Conservation (phyloP, 2,888 invertebrate species). For the Caenorhabditis auriculariae region DNA sequence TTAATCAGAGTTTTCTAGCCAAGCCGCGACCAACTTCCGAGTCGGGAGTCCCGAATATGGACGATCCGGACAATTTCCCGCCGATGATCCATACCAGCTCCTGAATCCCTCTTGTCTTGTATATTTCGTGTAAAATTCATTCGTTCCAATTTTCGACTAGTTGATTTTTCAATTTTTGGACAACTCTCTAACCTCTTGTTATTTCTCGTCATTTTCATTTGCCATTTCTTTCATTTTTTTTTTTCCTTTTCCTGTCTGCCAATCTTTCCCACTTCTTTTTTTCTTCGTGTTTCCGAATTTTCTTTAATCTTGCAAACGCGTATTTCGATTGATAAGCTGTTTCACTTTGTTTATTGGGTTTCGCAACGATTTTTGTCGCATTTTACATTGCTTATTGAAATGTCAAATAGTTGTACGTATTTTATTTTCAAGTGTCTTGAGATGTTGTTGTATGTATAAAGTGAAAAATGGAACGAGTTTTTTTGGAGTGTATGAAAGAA, state of each 20-base stretch:
- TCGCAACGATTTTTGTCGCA: no score
- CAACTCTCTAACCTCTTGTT: neutral
- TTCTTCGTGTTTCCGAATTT: neutral
- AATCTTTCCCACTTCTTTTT: neutral
- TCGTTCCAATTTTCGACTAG: neutral
- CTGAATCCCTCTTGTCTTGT: conserved; percentile 8
- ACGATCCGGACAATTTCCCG: conserved; percentile 56
- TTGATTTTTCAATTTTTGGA: neutral
- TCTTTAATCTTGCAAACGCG: no score
- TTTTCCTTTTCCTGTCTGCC: conserved; percentile 3
- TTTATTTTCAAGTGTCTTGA: no score
- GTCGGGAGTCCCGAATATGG: conserved; percentile 38
- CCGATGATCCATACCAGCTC: conserved; percentile 51
- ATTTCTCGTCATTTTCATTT: conserved; percentile 1
- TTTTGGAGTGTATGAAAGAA: no score
- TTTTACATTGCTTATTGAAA: no score
- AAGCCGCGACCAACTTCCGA: no score
- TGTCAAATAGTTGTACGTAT: no score
- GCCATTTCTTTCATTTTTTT: conserved; percentile 8
- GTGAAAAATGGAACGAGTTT: no score
- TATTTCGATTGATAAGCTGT: no score
- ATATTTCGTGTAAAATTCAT: conserved; percentile 1
- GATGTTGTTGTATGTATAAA: no score
- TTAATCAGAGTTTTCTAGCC: no score
- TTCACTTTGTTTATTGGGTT: no score